Evolutionary conservation across 2,113 vertebrate genomes (phyloP).

Genomic region (Plotosus lineatus): DNA sequence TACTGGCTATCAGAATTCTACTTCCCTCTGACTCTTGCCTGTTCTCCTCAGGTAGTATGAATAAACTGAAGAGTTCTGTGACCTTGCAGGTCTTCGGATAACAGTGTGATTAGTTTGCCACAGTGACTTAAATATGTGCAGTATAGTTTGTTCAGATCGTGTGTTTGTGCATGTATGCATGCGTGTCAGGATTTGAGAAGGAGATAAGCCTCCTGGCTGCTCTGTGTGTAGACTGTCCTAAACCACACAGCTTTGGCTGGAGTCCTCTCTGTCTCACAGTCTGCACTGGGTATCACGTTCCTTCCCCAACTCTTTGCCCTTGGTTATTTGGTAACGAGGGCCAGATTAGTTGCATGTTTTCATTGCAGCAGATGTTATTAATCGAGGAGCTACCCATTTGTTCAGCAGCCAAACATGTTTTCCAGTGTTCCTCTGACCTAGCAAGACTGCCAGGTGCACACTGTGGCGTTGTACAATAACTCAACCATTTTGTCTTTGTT

Average conservation of each 20-base stretch:
- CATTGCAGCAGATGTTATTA: constrained; percentile 73
- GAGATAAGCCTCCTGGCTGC: constrained; percentile 61
- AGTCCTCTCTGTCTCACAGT: constrained; percentile 61
- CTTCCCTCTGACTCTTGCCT: not conserved
- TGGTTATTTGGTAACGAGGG: constrained; percentile 73
- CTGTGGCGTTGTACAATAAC: constrained; percentile 64
- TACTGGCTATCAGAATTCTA: no score
- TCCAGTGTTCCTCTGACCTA: constrained; percentile 49
- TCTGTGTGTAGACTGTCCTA: constrained; percentile 52
- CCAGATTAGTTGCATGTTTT: constrained; percentile 74
- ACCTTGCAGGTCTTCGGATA: not conserved
- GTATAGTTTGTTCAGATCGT: not conserved
- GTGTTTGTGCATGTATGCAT: not conserved
- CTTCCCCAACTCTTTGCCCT: constrained; percentile 64
- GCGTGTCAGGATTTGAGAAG: constrained; percentile 29
- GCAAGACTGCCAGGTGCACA: constrained; percentile 58
- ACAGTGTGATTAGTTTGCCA: not conserved
- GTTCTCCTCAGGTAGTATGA: not conserved
- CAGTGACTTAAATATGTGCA: constrained; percentile 9
- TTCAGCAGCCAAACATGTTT: constrained; percentile 60
- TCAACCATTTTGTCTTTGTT: constrained; percentile 66
- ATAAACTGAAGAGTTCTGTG: not conserved
- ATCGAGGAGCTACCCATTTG: constrained; percentile 67
- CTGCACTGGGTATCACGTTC: constrained; percentile 64
- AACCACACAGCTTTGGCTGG: constrained; percentile 61